These are phyloP conservation scores for Spinus pinus DNA, from an alignment of 2,797 vertebrate genomes.

Conservation along the genomic window DNA sequence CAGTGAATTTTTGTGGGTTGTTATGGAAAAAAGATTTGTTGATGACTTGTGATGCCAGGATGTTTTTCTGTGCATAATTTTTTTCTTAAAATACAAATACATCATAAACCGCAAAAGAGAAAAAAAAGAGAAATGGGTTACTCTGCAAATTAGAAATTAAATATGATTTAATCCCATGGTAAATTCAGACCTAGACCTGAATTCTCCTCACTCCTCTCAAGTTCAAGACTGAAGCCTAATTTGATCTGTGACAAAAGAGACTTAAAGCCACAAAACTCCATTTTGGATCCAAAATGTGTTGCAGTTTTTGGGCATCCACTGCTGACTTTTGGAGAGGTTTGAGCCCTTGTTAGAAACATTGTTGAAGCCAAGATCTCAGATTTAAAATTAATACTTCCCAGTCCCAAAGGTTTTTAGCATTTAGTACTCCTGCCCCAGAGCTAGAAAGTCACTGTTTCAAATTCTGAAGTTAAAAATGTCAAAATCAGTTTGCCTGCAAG, in stretches of 20 bases:
- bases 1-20: slow-evolving; percentile 57
- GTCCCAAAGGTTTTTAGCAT: slow-evolving; percentile 12
- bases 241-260: not conserved
- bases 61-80: not conserved
- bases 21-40: slow-evolving; percentile 51
- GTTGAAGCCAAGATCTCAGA: slow-evolving; percentile 31
- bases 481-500: slow-evolving; percentile 49
- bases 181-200: not conserved
- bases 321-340: not conserved
- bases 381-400: slow-evolving; percentile 39
- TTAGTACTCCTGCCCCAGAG: slow-evolving; percentile 1
- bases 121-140: not conserved
- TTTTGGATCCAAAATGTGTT: slow-evolving; percentile 26
- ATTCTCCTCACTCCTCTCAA: not conserved
- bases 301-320: slow-evolving; percentile 18
- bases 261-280: not conserved
- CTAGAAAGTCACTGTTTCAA: slow-evolving; percentile 44
- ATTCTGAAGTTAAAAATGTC: slow-evolving; percentile 61
- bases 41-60: not conserved
- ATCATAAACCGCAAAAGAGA: not conserved
- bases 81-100: slow-evolving; percentile 4
- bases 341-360: slow-evolving; percentile 9
- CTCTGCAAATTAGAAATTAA: not conserved
- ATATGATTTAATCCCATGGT: fast-evolving
- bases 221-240: not conserved